Evolutionary conservation across 64 coral and sea anemone genomes (phyloP).

Genomic region (Pocillopora verrucosa): DNA sequence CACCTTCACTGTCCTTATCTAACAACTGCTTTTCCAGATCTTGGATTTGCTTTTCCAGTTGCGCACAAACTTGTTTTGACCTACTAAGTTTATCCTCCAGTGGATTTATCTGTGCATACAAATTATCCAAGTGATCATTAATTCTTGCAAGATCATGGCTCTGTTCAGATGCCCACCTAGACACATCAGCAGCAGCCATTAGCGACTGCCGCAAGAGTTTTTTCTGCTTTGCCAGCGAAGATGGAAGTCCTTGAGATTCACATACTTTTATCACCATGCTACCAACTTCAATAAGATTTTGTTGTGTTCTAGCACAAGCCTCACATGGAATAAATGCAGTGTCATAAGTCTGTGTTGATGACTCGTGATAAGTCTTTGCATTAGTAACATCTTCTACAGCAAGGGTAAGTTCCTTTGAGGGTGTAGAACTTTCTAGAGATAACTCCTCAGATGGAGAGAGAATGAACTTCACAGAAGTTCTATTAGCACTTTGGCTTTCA

Average conservation of each 20-base stretch:
- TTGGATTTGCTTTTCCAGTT: slow-evolving; percentile 74
- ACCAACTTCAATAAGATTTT: slow-evolving; percentile 95
- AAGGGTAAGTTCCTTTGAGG: slow-evolving; percentile 71
- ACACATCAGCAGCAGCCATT: slow-evolving; percentile 93
- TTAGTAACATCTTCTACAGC: slow-evolving; percentile 76
- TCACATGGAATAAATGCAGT: slow-evolving; percentile 99
- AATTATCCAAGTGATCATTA: slow-evolving; percentile 89
- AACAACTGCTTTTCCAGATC: slow-evolving; percentile 66
- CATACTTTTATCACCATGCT: slow-evolving; percentile 95
- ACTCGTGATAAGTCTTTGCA: slow-evolving; percentile 72
- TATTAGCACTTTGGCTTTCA: slow-evolving; percentile 37
- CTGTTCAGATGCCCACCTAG: slow-evolving; percentile 92
- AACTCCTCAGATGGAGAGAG: slow-evolving; percentile 72
- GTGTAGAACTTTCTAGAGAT: slow-evolving; percentile 62
- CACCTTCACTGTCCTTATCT: slow-evolving; percentile 31
- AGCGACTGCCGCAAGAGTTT: slow-evolving; percentile 84
- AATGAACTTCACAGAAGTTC: slow-evolving; percentile 90
- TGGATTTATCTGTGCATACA: slow-evolving; percentile 98
- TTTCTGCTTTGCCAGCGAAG: slow-evolving; percentile 97
- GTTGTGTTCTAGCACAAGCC: slow-evolving; percentile 90
- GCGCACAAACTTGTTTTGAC: slow-evolving; percentile 68
- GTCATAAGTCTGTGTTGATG: slow-evolving; percentile 94
- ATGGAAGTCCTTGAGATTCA: slow-evolving; percentile 96
- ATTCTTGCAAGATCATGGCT: slow-evolving; percentile 94
- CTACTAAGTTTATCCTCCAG: slow-evolving; percentile 79